These are phyloP conservation scores for Oreortyx pictus DNA, from an alignment of 2,797 vertebrate species.

Conservation along the genomic window DNA sequence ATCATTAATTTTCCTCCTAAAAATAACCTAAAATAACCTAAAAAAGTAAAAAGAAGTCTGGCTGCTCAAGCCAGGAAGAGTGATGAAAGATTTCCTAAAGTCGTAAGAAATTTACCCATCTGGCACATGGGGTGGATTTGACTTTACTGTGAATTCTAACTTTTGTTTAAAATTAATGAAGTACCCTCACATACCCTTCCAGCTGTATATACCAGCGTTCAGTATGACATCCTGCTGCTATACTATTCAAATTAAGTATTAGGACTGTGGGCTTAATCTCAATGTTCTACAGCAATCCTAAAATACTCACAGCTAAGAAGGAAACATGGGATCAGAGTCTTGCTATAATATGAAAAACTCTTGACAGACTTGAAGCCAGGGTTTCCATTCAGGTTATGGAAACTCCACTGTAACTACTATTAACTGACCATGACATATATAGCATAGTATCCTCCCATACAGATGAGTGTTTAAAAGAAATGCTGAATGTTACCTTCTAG, in stretches of 20 bases:
- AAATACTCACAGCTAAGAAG: neutral
- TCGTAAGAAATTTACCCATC: neutral
- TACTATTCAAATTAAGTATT: neutral
- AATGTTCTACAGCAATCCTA: neutral
- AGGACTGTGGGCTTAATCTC: neutral
- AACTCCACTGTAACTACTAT: constrained; percentile 3
- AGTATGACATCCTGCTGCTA: neutral
- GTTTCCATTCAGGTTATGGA: constrained; percentile 21
- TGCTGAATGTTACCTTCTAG: neutral
- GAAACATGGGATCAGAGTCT: neutral
- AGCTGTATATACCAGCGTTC: neutral
- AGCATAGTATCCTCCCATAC: neutral
- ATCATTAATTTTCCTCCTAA: constrained; percentile 3
- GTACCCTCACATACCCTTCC: neutral
- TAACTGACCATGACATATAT: neutral
- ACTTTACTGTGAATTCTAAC: neutral
- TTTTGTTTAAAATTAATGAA: constrained; percentile 2
- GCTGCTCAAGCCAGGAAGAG: neutral
- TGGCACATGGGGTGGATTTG: neutral
- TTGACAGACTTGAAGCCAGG: neutral
- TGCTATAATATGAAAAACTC: constrained; percentile 21
- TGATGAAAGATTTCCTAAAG: neutral
- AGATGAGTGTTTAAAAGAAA: neutral
- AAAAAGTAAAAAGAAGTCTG: neutral
- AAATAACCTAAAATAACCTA: neutral